Conservation (phyloP, 2,888 invertebrate genomes). For the Euclidia mi region DNA sequence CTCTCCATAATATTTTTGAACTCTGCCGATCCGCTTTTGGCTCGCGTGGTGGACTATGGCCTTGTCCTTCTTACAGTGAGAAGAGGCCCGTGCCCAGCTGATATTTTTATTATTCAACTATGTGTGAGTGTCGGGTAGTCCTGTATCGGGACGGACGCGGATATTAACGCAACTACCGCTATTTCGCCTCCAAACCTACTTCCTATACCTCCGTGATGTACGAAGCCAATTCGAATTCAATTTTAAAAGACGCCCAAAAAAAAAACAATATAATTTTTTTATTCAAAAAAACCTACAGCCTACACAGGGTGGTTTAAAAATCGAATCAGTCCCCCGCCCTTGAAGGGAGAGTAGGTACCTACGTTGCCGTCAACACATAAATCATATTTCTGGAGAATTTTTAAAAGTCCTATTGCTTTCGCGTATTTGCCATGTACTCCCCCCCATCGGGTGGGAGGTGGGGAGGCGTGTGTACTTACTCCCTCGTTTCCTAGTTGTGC, state of each 20-base stretch:
- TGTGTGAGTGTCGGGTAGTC: too few relatives aligned
- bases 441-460: conserved; percentile 69
- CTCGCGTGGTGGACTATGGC: too few relatives aligned
- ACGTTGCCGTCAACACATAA: conserved; percentile 89
- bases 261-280: conserved; percentile 69
- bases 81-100: too few relatives aligned
- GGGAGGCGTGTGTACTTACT: conserved; percentile 88
- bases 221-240: conserved; percentile 51
- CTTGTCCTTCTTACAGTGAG: too few relatives aligned
- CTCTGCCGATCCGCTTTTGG: too few relatives aligned
- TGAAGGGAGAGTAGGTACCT: conserved; percentile 80
- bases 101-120: too few relatives aligned
- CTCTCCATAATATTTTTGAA: too few relatives aligned
- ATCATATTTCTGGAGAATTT: conserved; percentile 90
- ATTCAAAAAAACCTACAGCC: conserved; percentile 66
- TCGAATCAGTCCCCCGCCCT: conserved; percentile 89
- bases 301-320: conserved; percentile 87
- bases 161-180: too few relatives aligned
- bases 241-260: conserved; percentile 58
- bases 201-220: conserved; percentile 4
- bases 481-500: conserved; percentile 89
- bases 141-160: too few relatives aligned
- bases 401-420: conserved; percentile 91
- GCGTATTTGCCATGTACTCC: conserved; percentile 90
- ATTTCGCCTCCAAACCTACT: too few relatives aligned